Evolutionary conservation across 2,888 invertebrate genomes (phyloP), one percentile per base, ranked within the genome.

Genomic region (Xestia rhomboidea): DNA sequence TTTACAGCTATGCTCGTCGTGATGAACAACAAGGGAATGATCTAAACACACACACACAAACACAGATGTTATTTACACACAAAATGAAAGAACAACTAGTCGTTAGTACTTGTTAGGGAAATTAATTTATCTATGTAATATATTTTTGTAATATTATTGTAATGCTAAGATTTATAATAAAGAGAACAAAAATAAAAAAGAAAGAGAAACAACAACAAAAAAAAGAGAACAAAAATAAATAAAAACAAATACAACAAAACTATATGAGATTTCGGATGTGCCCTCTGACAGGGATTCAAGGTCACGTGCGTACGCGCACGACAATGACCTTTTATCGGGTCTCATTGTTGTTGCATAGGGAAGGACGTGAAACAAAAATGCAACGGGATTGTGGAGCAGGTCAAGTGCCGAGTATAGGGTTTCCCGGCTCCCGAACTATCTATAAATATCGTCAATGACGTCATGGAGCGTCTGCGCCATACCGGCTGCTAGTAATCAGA

Each of bases 131-230:
- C 92, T 93, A 91, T 95, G 93, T 96, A 94, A 95, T 94, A 95
- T 96, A 96, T 96, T 96, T 96, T 96, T 96, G 93, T 96, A 96
- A 95, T 93, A 90, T 94, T 95, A 95, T 96, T 97, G 95, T 96
- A 93, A 95, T 92, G 90, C 90, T 96, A 96, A 97, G 97, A 93
- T 96, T 96, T 95, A 94, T 94, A 97, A 97, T 97, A 97, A 95
- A 97, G 97, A 97, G 95, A 95, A 95, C 92, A 93, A 95, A 95
- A 95, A 94, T 93, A 92, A 92, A 93, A 93, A 93, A 91, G 89
- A 92, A 91, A 93, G 91, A 89, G 92, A 90, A 91, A 92, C 92
- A 93, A 91, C 82, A 63, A 76, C 68, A 93, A 91, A 92, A 92
- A 41, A 93, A 92, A 92, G 72, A 79, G 92, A 93, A 91, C 89